These are phyloP conservation scores for Sandelia bainsii DNA, from an alignment of 2,797 vertebrate genomes.

Conservation along the genomic window DNA sequence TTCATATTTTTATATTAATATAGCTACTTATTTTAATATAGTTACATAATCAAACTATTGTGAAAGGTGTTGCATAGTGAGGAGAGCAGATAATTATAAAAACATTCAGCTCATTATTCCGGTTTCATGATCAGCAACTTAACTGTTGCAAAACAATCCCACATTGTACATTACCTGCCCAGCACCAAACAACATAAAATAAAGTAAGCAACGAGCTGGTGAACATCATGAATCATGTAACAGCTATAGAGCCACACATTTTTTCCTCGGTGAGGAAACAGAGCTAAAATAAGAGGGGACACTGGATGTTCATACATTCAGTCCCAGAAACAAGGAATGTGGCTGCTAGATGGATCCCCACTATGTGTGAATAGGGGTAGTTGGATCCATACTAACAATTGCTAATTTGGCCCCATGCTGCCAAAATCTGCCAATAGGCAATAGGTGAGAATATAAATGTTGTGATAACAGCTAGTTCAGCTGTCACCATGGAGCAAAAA, in stretches of 20 bases:
- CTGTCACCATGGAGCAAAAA: background rate
- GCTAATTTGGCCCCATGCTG: too few relatives aligned
- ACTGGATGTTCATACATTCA: background rate
- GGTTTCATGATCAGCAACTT: background rate
- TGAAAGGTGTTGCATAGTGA: background rate
- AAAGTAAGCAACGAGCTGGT: too few relatives aligned
- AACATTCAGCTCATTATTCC: conserved; percentile 8
- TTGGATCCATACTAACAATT: too few relatives aligned
- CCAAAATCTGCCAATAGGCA: too few relatives aligned
- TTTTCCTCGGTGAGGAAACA: background rate
- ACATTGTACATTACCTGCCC: too few relatives aligned
- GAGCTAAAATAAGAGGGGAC: background rate
- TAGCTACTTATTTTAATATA: background rate
- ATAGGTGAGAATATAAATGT: background rate
- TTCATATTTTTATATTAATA: conserved; percentile 2
- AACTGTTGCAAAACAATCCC: background rate
- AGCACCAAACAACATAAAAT: too few relatives aligned
- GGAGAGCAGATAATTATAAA: background rate
- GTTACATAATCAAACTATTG: too few relatives aligned
- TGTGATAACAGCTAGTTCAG: background rate
- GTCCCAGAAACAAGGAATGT: background rate
- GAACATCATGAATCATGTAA: conserved; percentile 1
- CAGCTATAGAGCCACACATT: background rate
- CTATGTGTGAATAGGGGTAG: too few relatives aligned
- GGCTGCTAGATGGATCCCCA: too few relatives aligned